A percentile compares a stretch with the other conserved stretches of the same genome.
Conservation (phyloP, 1,140 invertebrate species). For the Apis cerana region DNA sequence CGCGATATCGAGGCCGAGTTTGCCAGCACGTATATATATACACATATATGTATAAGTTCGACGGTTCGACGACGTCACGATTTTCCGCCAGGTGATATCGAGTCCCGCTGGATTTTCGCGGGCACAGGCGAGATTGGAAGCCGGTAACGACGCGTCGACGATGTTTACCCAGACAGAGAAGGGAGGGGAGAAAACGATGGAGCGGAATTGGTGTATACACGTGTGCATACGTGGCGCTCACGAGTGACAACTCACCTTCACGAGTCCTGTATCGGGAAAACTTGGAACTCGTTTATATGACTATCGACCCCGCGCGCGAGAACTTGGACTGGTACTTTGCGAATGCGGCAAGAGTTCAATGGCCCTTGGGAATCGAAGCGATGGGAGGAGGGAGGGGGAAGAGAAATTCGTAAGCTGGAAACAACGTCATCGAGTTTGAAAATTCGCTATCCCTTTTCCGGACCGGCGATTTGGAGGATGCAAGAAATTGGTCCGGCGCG, state of each 20-base stretch:
- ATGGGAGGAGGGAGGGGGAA: too few relatives aligned
- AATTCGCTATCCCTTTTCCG: background rate
- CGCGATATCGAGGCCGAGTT: conserved; percentile 52
- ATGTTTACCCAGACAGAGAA: conserved; percentile 69
- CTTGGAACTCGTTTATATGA: conserved; percentile 45
- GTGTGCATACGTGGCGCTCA: conserved; percentile 10
- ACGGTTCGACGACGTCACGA: conserved; percentile 47
- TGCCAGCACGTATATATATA: background rate
- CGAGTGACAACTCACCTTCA: conserved; percentile 8
- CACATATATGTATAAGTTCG: conserved; percentile 26
- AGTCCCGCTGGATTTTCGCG: conserved; percentile 60
- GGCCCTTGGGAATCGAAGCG: conserved; percentile 36
- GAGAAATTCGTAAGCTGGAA: conserved; percentile 19
- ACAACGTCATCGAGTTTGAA: conserved; percentile 14
- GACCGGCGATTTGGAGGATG: background rate
- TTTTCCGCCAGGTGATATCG: conserved; percentile 66
- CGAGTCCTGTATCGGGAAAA: conserved; percentile 29
- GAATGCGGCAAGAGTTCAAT: conserved; percentile 44
- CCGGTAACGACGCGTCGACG: conserved; percentile 61
- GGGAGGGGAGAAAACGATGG: conserved; percentile 53
- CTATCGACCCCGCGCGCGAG: conserved; percentile 39
- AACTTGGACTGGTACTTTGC: conserved; percentile 45
- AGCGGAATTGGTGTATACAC: conserved; percentile 42
- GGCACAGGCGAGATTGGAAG: conserved; percentile 61
- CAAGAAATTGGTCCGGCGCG: background rate